A percentile compares a stretch with the other conserved stretches of the same genome.
Evolutionary conservation across 2,113 vertebrate genomes (phyloP).

Genomic region (Rynchops niger): DNA sequence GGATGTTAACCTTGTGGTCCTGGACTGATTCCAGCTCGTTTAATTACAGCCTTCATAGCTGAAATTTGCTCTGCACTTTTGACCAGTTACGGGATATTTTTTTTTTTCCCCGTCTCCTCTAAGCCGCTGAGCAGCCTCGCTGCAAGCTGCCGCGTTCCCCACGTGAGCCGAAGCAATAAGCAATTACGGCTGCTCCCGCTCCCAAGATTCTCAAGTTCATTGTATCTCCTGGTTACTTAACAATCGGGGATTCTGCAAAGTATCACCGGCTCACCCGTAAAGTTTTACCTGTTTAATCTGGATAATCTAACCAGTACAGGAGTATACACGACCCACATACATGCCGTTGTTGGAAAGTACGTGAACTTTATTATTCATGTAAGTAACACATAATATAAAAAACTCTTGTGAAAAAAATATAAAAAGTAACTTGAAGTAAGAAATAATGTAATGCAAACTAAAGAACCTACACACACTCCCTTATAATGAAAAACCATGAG

Average conservation of each 20-base stretch:
- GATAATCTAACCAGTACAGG: not conserved
- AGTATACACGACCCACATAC: not conserved
- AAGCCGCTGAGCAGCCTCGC: not conserved
- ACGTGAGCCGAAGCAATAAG: not conserved
- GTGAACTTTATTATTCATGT: not conserved
- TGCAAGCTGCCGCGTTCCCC: not conserved
- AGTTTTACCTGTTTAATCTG: not conserved
- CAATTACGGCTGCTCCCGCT: not conserved
- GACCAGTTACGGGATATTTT: conserved; percentile 7
- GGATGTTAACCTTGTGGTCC: conserved; percentile 41
- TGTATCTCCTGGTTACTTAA: not conserved
- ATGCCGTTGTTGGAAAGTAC: not conserved
- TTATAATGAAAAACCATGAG: not conserved
- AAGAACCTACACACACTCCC: not conserved
- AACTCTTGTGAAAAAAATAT: not conserved
- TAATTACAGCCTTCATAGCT: conserved; percentile 43
- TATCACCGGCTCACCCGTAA: not conserved
- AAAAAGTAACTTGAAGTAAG: not conserved
- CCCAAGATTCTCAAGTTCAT: not conserved
- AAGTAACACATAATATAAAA: not conserved
- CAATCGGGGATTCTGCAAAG: not conserved
- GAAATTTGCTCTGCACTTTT: conserved; percentile 55
- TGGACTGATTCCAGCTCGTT: conserved; percentile 25
- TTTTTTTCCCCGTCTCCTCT: not conserved
- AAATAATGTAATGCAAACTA: not conserved